Conservation (phyloP, 1,140 invertebrate species). For the Achroia grisella region DNA sequence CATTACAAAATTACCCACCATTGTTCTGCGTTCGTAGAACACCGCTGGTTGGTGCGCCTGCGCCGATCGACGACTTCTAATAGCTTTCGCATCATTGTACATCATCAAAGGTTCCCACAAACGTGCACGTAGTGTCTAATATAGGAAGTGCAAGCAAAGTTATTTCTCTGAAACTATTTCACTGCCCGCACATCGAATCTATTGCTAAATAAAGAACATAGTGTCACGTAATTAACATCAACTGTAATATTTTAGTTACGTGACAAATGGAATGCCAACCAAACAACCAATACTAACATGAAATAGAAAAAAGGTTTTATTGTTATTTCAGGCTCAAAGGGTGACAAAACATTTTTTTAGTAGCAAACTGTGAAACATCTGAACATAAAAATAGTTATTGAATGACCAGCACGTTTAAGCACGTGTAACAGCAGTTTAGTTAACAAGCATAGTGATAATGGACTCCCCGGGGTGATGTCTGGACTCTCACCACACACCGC, state of each 20-base stretch:
- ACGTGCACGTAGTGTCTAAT: conserved; percentile 20
- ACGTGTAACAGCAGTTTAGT: too few relatives aligned
- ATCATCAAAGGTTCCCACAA: conserved; percentile 28
- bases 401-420: background rate
- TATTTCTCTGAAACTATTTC: too few relatives aligned
- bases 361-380: background rate
- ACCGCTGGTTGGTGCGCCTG: conserved; percentile 36
- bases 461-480: conserved; percentile 31
- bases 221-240: too few relatives aligned
- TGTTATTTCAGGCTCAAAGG: too few relatives aligned
- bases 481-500: conserved; percentile 10
- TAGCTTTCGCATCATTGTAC: conserved; percentile 47
- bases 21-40: conserved; percentile 67
- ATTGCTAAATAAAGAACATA: too few relatives aligned
- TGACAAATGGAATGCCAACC: conserved; percentile 9
- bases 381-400: too few relatives aligned
- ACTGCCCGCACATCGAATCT: too few relatives aligned
- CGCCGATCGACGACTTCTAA: conserved; percentile 38
- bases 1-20: conserved; percentile 69
- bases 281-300: too few relatives aligned
- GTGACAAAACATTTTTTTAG: too few relatives aligned
- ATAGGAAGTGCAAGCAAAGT: too few relatives aligned
- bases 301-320: background rate
- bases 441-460: conserved; percentile 20
- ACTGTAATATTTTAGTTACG: conserved; percentile 6